Conservation (phyloP, 2,113 vertebrate species). For the Ochotona princeps region DNA sequence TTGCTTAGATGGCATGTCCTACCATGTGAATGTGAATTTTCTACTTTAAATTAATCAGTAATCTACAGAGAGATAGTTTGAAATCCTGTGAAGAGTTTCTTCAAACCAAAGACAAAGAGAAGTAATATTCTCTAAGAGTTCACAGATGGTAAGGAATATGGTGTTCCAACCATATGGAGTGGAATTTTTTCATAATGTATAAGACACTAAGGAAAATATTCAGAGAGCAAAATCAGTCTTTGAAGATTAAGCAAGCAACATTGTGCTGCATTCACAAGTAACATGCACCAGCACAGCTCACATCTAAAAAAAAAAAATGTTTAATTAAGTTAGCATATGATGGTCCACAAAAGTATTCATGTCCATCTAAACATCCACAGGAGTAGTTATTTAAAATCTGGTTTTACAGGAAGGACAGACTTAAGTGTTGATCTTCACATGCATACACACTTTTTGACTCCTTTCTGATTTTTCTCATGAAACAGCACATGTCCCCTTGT, state of each 20-base stretch:
- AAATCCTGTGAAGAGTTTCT: neutral
- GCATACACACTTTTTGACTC: neutral
- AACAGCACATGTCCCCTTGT: slow-evolving; percentile 8
- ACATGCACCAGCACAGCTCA: neutral
- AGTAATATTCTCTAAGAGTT: neutral
- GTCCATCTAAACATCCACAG: neutral
- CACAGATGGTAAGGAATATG: neutral
- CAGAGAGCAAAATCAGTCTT: neutral
- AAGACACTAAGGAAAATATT: neutral
- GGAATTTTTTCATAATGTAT: neutral
- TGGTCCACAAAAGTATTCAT: neutral
- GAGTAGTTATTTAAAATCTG: neutral
- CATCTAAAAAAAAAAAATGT: no score
- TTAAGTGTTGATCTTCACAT: neutral
- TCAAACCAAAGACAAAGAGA: neutral
- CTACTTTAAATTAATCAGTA: neutral
- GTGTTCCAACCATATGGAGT: neutral
- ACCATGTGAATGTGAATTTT: neutral
- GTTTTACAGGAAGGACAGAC: neutral
- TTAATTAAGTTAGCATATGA: neutral
- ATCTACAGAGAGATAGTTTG: neutral
- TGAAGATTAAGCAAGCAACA: neutral
- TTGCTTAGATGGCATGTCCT: neutral
- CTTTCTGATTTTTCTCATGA: neutral
- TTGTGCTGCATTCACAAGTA: neutral